These are phyloP conservation scores for Spea bombifrons DNA, from an alignment of 2,113 vertebrate species.

Conservation along the genomic window DNA sequence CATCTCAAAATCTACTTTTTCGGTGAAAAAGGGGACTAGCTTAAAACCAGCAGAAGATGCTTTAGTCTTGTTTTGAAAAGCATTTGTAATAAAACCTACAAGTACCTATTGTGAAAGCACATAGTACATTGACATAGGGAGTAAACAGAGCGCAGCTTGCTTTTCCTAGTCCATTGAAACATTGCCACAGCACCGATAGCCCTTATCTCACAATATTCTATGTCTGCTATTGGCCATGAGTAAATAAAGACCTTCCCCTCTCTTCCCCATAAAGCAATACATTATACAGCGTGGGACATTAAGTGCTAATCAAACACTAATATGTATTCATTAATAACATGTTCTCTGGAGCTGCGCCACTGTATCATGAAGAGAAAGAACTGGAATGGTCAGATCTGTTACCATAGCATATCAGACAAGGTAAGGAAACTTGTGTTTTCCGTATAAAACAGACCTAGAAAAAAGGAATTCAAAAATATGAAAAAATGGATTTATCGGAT, in stretches of 20 bases:
- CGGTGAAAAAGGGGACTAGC: too few species aligned
- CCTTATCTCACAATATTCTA: not conserved
- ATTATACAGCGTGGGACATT: constrained; percentile 1
- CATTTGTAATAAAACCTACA: too few species aligned
- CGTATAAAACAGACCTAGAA: too few species aligned
- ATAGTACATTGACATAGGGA: too few species aligned
- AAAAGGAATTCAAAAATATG: too few species aligned
- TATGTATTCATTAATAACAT: constrained; percentile 16
- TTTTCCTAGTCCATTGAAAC: not conserved
- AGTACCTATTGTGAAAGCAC: too few species aligned
- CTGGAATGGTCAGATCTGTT: constrained; percentile 1
- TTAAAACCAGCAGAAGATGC: too few species aligned
- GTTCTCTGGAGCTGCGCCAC: constrained; percentile 2
- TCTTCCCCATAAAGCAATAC: constrained; percentile 6
- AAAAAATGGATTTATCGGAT: too few species aligned
- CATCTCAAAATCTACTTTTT: too few species aligned
- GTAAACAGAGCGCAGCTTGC: too few species aligned
- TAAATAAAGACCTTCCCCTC: constrained; percentile 8
- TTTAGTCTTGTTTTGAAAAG: too few species aligned
- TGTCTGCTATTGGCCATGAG: not conserved
- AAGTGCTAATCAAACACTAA: constrained; percentile 24
- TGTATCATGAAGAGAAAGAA: not conserved
- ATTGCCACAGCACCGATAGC: not conserved
- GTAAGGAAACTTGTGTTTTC: not conserved
- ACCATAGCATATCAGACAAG: not conserved